Evolutionary conservation across 2,888 invertebrate species (phyloP), one percentile per base, ranked within the genome.

Genomic region (Thecophora atra): DNA sequence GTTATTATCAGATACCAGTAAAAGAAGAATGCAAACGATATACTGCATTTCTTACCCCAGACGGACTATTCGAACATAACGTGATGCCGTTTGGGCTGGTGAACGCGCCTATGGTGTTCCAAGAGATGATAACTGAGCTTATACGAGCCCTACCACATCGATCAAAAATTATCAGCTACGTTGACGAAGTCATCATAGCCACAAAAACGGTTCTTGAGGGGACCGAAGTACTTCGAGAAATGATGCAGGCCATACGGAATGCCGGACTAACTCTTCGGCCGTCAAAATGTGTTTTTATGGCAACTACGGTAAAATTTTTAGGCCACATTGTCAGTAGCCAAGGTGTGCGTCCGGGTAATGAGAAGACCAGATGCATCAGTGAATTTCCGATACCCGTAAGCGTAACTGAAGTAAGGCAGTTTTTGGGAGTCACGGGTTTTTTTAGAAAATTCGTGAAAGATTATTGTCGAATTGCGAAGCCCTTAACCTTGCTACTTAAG

Each of bases 61-160:
- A 80, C 37, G 81, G 81, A 82, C 0, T 77, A 78, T 84, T 77
- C 58, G 79, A 83, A 73, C 81, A 77, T 64, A 66, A 74, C 0
- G 56, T 76, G 0, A 80, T 83, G 80, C 81, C 82, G 2, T 86
- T 83, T 72, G 84, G 83, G 3, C 72, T 83, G 6, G 51, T 76
- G 3, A 83, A 83, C 70, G 81, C 82, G 2, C 81, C 81, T 17
- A 73, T 76, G 13, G 75, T 76, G 21, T 85, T 82, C 75, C 82
- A 82, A 69, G 70, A 80, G 28, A 73, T 80, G 68, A 80, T 84
- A 24, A 51, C 47, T 17, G 19, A 65, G 11, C 17, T 72, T 8
- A 73, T 73, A 17, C 47, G 58, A n/a, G 19, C 47, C 58, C 70
- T 68, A 6, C 15, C 56, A 7, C 17, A 72, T 28, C 68, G 62